Conservation (phyloP, 2,888 invertebrate genomes). For the Apomyelois bistriatella region DNA sequence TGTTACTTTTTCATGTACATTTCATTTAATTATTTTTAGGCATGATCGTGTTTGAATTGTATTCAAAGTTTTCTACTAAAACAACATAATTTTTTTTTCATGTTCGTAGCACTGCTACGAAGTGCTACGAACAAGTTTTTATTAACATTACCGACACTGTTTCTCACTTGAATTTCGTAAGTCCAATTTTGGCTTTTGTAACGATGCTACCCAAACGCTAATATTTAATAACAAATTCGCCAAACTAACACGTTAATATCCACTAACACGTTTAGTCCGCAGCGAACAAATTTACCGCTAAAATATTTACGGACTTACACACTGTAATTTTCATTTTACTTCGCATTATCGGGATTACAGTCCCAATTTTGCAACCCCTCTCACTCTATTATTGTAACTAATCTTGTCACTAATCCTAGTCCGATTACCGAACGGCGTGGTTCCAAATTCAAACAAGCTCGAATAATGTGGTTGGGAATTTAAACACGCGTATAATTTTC, state of each 20-base stretch:
- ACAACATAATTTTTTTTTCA: neutral
- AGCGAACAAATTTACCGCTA: slow-evolving; percentile 31
- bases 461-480: slow-evolving; percentile 26
- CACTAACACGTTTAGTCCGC: slow-evolving; percentile 25
- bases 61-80: neutral
- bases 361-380: slow-evolving; percentile 49
- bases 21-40: slow-evolving; percentile 12
- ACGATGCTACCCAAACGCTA: slow-evolving; percentile 8
- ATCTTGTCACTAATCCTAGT: slow-evolving; percentile 72
- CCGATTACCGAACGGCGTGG: slow-evolving; percentile 51
- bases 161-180: neutral
- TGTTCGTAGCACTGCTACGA: neutral
- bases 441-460: slow-evolving; percentile 36
- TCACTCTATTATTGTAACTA: slow-evolving; percentile 61
- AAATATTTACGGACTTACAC: slow-evolving; percentile 35
- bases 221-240: slow-evolving; percentile 15
- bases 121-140: neutral
- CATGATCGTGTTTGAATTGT: neutral
- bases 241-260: slow-evolving; percentile 15
- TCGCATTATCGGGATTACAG: slow-evolving; percentile 52
- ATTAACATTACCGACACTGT: neutral
- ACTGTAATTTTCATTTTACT: slow-evolving; percentile 56
- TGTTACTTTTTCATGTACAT: slow-evolving; percentile 1
- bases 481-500: slow-evolving; percentile 47
- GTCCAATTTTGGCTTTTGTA: neutral